Evolutionary conservation across 2,888 invertebrate genomes (phyloP).

Genomic region (Anthrax anthrax): DNA sequence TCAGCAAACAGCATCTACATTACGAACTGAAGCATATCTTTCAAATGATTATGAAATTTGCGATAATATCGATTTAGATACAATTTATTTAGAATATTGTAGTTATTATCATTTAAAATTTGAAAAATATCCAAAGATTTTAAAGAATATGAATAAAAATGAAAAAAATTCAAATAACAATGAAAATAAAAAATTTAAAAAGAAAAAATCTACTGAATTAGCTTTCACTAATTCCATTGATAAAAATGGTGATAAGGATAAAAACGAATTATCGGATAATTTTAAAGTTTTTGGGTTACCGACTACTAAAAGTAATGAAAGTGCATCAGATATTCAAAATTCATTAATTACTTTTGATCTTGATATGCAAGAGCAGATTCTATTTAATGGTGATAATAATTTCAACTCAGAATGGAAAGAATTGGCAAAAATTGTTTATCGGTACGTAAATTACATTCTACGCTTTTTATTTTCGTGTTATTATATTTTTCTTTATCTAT

Average conservation of each 20-base stretch:
- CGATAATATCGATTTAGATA: slow-evolving; percentile 82
- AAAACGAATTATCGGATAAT: neutral
- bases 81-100: slow-evolving; percentile 77
- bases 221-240: neutral
- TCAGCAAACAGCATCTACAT: slow-evolving; percentile 44
- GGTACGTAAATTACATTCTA: too few species aligned
- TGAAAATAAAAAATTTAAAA: neutral
- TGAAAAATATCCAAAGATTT: slow-evolving; percentile 72
- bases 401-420: slow-evolving; percentile 42
- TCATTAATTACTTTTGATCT: neutral
- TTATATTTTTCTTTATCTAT: too few species aligned
- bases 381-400: neutral
- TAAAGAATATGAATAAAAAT: slow-evolving; percentile 34
- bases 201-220: neutral
- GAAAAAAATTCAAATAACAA: slow-evolving; percentile 3
- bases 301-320: neutral
- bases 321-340: too few species aligned
- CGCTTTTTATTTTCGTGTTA: neutral
- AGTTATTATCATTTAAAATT: slow-evolving; percentile 75
- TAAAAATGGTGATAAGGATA: too few species aligned
- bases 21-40: slow-evolving; percentile 59
- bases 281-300: neutral
- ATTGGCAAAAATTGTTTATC: slow-evolving; percentile 47
- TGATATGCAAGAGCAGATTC: neutral
- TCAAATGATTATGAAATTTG: slow-evolving; percentile 56